Evolutionary conservation across 64 coral and sea anemone species (phyloP), one percentile per base, ranked within the genome.

Genomic region (Stichodactyla mertensii): DNA sequence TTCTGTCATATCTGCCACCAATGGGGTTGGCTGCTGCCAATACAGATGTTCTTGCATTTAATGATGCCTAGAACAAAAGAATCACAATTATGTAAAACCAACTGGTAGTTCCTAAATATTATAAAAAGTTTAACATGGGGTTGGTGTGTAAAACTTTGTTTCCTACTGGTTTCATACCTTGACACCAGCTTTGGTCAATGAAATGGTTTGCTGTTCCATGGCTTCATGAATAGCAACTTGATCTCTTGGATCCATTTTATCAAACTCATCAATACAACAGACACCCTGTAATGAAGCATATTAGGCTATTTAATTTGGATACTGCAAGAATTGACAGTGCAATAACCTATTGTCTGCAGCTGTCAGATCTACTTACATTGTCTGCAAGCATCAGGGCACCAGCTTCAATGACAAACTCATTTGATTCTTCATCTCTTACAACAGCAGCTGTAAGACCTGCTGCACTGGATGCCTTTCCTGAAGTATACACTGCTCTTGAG

Each of bases 211-310:
- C 60, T 98, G 96, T 85, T 98, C 96, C 96, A 98, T 98, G 7
- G 93, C 96, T 88, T 98, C 96, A 62, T 98, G 96, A 82, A 98
- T 98, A 55, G 96, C 92, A 31, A 98, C 95, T 78, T 98, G 95
- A 83, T 98, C 95, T 66, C 89, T 92, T 27, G 90, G 93, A 52
- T 98, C 96, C 96, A 98, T 98, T 58, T 98, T 98, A 84, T 98
- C 96, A 95, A 98, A 98, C 61, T 98, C 96, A 88, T 98, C 96
- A 79, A 98, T 98, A 77, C 96, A 98, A 60, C 96, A 98, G 36
- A 98, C 96, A 15, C 96, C 96, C 93, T 98, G 51, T 12, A 61
- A 83, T 28, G 10, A 78, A 78, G 16, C 45, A 78, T 71, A 36
- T 36, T 2, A 36, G 2, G 31, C 31, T 36, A 2, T 36, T 36